phyloP scores from a whole-genome alignment of 2,797 vertebrate genomes.

The Enteromius paludinosus region DNA sequence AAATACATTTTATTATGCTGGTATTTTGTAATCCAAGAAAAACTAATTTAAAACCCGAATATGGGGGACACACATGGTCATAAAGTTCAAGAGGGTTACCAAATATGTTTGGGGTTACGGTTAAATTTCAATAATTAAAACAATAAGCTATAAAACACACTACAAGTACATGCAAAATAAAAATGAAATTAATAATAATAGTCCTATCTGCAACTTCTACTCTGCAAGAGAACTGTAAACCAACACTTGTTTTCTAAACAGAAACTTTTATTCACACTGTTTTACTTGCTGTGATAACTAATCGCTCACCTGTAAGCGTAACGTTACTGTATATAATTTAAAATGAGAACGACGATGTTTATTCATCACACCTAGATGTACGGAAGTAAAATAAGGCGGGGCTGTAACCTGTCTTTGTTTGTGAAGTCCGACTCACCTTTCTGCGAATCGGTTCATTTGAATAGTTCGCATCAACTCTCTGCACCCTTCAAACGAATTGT shows the following conservation, averaged over 20 bases:
- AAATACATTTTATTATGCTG: not conserved
- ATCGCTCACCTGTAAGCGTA: not conserved
- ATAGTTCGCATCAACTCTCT: not conserved
- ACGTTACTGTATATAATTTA: not conserved
- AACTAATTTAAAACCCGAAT: not conserved
- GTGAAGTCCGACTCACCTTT: not conserved
- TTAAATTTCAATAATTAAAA: not conserved
- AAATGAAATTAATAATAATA: not conserved
- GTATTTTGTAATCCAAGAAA: not conserved
- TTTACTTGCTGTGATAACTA: not conserved
- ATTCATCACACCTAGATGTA: not conserved
- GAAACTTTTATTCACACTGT: not conserved
- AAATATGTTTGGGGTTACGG: not conserved
- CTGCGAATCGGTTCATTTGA: not conserved
- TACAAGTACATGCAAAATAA: not conserved
- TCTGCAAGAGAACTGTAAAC: not conserved
- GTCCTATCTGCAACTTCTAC: not conserved
- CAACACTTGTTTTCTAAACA: not conserved
- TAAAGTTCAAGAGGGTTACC: not conserved
- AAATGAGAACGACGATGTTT: not conserved
- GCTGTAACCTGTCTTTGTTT: not conserved
- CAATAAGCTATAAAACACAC: not conserved
- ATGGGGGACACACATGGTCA: not conserved
- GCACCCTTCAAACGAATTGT: not conserved
- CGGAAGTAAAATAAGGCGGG: slow-evolving; percentile 37